A percentile compares a stretch with the other conserved stretches of the same genome.
These are phyloP conservation scores for Drosophila kurseongensis DNA, from an alignment of 1,140 invertebrate species.

Conservation along the genomic window DNA sequence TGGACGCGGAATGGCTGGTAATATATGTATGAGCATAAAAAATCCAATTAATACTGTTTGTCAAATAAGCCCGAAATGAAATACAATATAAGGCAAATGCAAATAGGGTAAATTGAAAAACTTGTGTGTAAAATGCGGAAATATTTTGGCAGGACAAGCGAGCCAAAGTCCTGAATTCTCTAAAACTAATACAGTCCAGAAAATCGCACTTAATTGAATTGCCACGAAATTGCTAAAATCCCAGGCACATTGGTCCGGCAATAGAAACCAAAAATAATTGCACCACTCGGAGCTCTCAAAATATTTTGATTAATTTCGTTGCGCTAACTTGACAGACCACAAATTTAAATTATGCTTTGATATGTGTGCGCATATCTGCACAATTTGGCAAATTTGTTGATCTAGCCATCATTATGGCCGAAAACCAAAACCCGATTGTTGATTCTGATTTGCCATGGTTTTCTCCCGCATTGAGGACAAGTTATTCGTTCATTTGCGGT, in stretches of 20 bases:
- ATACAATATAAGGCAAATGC: slow-evolving; percentile 50
- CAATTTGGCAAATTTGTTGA: slow-evolving; percentile 30
- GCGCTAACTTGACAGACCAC: slow-evolving; percentile 41
- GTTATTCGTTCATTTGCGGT: slow-evolving; percentile 62
- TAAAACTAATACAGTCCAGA: slow-evolving; percentile 30
- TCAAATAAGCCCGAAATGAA: slow-evolving; percentile 56
- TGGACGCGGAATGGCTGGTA: slow-evolving; percentile 45
- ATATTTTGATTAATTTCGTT: slow-evolving; percentile 47
- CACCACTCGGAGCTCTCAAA: slow-evolving; percentile 10
- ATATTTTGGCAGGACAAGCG: neutral
- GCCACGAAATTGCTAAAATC: slow-evolving; percentile 13
- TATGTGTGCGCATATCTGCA: slow-evolving; percentile 29
- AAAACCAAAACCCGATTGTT: slow-evolving; percentile 28
- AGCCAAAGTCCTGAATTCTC: slow-evolving; percentile 1
- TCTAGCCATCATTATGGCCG: slow-evolving; percentile 26
- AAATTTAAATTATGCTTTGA: slow-evolving; percentile 51
- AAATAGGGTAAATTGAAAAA: slow-evolving; percentile 46
- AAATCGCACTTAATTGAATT: slow-evolving; percentile 19
- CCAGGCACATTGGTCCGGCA: no score
- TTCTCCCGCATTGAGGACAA: slow-evolving; percentile 31
- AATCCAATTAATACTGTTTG: slow-evolving; percentile 71
- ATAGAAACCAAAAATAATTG: slow-evolving; percentile 23
- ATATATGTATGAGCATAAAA: slow-evolving; percentile 45
- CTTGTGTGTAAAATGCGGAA: slow-evolving; percentile 22
- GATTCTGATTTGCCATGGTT: slow-evolving; percentile 7